Conservation (phyloP, 2,797 vertebrate species). For the Aphelocoma californica region DNA sequence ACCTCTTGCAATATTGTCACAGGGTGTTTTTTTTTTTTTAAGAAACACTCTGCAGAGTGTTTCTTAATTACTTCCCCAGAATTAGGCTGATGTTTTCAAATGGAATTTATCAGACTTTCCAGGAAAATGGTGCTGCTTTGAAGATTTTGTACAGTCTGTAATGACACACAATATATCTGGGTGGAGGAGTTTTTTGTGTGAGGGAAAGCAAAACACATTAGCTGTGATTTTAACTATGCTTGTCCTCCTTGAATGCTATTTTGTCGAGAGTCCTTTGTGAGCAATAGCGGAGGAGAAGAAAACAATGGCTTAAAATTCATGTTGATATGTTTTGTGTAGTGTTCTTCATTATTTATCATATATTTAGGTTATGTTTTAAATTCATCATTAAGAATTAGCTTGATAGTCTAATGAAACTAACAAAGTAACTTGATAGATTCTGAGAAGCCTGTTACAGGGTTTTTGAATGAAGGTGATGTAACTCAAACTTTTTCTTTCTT, state of each 20-base stretch:
- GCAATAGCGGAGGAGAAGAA: background rate
- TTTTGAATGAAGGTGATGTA: background rate
- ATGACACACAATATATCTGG: rapidly evolving
- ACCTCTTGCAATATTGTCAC: background rate
- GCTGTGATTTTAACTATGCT: background rate
- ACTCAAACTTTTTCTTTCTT: constrained; percentile 4
- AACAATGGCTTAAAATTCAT: background rate
- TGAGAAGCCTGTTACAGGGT: background rate
- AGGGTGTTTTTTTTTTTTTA: background rate
- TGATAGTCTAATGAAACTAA: background rate
- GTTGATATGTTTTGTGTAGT: background rate
- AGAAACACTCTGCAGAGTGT: background rate
- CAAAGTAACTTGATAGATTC: background rate
- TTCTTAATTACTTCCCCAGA: background rate
- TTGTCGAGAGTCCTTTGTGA: background rate
- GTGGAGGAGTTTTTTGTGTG: background rate
- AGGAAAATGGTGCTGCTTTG: background rate
- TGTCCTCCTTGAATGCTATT: background rate
- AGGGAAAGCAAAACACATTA: background rate
- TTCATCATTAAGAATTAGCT: background rate
- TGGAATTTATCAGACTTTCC: background rate
- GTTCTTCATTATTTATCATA: background rate
- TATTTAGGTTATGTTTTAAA: background rate
- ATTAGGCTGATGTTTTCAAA: background rate
- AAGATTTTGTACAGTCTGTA: background rate